phyloP scores from a whole-genome alignment of 2,113 vertebrate genomes.

The Brachypodius melanocephalos region DNA sequence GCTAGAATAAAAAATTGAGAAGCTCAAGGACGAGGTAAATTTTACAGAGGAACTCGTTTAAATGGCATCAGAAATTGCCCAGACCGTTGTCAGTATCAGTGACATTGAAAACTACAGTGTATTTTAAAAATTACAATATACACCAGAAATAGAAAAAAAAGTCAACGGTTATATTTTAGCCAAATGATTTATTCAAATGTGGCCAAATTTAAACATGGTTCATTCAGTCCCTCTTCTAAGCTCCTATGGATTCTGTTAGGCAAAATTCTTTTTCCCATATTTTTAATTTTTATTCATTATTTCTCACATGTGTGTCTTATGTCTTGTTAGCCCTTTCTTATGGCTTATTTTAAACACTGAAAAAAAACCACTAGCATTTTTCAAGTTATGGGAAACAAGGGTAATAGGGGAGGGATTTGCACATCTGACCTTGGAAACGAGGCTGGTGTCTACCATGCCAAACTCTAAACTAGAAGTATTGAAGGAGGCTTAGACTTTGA shows the following conservation, averaged over 20 bases:
- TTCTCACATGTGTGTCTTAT: not conserved
- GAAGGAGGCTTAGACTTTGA: not conserved
- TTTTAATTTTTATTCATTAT: not conserved
- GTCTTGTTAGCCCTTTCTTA: not conserved
- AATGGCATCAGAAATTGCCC: not conserved
- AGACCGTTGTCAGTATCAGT: slow-evolving; percentile 21
- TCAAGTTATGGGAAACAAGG: not conserved
- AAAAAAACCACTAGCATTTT: not conserved
- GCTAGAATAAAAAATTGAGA: not conserved
- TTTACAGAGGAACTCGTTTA: slow-evolving; percentile 24
- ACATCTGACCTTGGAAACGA: not conserved
- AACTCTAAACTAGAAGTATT: not conserved
- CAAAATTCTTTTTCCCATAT: not conserved
- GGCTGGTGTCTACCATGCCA: not conserved
- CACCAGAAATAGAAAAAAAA: slow-evolving; percentile 53
- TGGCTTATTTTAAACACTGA: not conserved
- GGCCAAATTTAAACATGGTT: slow-evolving; percentile 23
- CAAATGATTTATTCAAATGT: not conserved
- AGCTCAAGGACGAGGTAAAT: not conserved
- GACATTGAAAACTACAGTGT: slow-evolving; percentile 1
- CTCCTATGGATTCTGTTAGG: not conserved
- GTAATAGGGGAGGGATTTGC: not conserved
- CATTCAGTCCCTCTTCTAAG: not conserved
- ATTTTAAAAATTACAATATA: not conserved
- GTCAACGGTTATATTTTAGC: not conserved